phyloP scores from a whole-genome alignment of 2,888 invertebrate species.

The Callyntrura sp. region DNA sequence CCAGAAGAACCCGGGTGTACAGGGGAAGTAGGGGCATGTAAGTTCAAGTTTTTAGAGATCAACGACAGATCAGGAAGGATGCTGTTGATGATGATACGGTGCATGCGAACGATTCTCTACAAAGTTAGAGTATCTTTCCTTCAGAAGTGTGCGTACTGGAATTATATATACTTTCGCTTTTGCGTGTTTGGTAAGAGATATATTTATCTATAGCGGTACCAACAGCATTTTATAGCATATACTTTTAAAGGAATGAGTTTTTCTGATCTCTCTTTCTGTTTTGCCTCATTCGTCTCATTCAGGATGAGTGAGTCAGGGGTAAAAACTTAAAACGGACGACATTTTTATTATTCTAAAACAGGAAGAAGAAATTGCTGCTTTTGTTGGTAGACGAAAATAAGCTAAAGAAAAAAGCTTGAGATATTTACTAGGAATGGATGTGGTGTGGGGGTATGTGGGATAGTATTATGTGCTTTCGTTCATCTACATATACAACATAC shows the following conservation, averaged over 20 bases:
- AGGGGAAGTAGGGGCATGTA: slow-evolving; percentile 48
- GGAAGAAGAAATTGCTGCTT: slow-evolving; percentile 28
- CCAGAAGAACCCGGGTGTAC: background rate
- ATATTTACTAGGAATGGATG: background rate
- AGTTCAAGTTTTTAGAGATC: slow-evolving; percentile 70
- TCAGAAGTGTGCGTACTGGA: background rate
- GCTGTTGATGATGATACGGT: slow-evolving; percentile 62
- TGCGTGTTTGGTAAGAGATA: no score
- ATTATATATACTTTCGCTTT: no score
- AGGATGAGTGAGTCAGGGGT: slow-evolving; percentile 30
- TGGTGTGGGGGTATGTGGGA: background rate
- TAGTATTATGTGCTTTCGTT: background rate
- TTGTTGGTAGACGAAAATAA: slow-evolving; percentile 5
- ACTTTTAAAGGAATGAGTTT: slow-evolving; percentile 14
- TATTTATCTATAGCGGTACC: no score
- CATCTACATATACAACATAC: background rate
- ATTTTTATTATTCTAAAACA: slow-evolving; percentile 70
- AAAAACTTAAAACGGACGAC: slow-evolving; percentile 51
- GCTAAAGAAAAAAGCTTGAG: background rate
- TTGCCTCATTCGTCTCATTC: slow-evolving; percentile 38
- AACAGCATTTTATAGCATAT: slow-evolving; percentile 8
- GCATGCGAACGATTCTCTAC: slow-evolving; percentile 23
- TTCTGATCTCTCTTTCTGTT: slow-evolving; percentile 9
- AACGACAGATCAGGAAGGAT: slow-evolving; percentile 75
- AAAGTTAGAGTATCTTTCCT: slow-evolving; percentile 9